Evolutionary conservation across 2,888 invertebrate species (phyloP), one percentile per base, ranked within the genome.

Genomic region (Stenchaetothrips biformis): DNA sequence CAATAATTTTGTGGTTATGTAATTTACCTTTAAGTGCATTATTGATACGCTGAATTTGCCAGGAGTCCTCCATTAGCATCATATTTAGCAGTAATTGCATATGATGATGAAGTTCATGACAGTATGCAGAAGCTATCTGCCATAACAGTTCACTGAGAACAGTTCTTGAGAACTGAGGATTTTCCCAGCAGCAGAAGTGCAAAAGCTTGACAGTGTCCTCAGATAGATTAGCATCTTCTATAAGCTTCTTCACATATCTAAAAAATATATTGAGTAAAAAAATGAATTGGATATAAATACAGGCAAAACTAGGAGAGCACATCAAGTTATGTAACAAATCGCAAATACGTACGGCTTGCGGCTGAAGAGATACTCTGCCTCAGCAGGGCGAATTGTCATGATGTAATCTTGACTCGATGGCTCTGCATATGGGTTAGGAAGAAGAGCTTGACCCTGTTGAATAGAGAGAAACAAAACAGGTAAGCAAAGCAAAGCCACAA

Each of bases 181-280:
- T 97, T 88, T 98, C 98, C 98, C 98, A 98, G 85, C 96, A 95
- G 87, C 97, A 93, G 88, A 95, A 98, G 89, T 97, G 95, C 62
- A 98, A 88, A 82, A 98, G 88, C 86, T 95, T 93, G 78, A 96
- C 90, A 6, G 95, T 95, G 83, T 98, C 98, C 83, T 98, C 98
- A 79, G 95, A 94, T 77, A 93, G 92, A 87, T 95, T 96, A 78
- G 95, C 94, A 86, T 98, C 98, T 87, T 98, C 98, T 21, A 98
- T 95, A 77, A 98, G 89, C 87, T 98, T 98, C 87, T 98, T 98
- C 85, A 98, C 93, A 86, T 96, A 97, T 83, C 93, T 94, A 84
- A 78, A 86, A 86, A 82, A 82, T 82, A 53, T 1, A 18, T 53
- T 53, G 37, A 4, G 37, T 37, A 37, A 37, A 37, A 37, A 37